These are phyloP conservation scores for Dolichopus griseipennis DNA, from an alignment of 2,888 invertebrate species.

Conservation along the genomic window DNA sequence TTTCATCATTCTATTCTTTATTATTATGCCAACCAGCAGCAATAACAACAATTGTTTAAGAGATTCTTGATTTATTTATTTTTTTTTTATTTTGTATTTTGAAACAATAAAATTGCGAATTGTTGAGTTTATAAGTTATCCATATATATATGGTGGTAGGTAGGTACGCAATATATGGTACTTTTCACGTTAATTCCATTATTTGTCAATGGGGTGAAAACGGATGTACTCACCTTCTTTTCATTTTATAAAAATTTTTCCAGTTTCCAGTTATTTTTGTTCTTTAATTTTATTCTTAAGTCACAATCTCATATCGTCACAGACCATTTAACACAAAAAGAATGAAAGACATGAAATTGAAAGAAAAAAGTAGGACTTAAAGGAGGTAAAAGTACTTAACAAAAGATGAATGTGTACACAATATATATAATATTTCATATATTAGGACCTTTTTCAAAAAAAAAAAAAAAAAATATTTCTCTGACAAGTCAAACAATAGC, in stretches of 20 bases:
- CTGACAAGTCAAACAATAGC: too few relatives aligned
- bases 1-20: background rate
- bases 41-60: background rate
- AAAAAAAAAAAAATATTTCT: too few relatives aligned
- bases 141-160: too few relatives aligned
- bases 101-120: too few relatives aligned
- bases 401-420: too few relatives aligned
- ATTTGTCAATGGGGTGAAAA: background rate
- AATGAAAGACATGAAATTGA: background rate
- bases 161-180: background rate
- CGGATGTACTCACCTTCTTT: conserved; percentile 6
- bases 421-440: too few relatives aligned
- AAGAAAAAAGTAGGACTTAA: background rate
- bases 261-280: background rate
- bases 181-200: background rate
- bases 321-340: background rate
- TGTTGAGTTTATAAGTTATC: too few relatives aligned
- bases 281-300: background rate
- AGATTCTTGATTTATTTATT: background rate
- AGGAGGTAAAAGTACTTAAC: background rate
- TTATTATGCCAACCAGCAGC: too few relatives aligned
- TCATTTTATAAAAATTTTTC: background rate
- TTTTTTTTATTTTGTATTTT: background rate
- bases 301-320: background rate
- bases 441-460: too few relatives aligned